Conservation (phyloP, 2,113 vertebrate genomes). For the Corydoras maculifer region DNA sequence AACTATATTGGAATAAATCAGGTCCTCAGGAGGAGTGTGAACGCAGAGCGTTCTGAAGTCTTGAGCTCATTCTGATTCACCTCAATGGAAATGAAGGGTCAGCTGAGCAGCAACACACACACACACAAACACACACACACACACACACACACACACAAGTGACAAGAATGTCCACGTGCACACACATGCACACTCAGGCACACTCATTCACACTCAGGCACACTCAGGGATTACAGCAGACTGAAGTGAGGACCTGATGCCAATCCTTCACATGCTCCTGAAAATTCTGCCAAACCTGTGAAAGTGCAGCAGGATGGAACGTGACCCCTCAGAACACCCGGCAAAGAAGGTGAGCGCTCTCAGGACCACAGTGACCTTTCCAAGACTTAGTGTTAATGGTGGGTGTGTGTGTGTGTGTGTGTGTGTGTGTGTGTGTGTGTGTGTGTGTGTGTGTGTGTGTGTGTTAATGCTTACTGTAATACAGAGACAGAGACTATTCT, state of each 20-base stretch:
- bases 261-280: constrained; percentile 9
- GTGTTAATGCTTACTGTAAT: not conserved
- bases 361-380: not conserved
- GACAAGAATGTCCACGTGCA: not conserved
- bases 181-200: not conserved
- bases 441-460: not conserved
- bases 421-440: not conserved
- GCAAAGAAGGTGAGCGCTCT: not conserved
- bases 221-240: constrained; percentile 4
- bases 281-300: constrained; percentile 2
- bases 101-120: not conserved
- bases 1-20: no score
- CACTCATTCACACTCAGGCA: not conserved
- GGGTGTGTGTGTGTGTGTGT: not conserved
- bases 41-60: no score
- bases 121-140: not conserved
- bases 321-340: not conserved
- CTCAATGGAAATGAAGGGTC: not conserved
- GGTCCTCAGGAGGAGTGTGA: no score
- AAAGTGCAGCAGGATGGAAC: not conserved
- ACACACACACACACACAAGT: not conserved
- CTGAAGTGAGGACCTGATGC: not conserved
- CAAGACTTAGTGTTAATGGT: not conserved
- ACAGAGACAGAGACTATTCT: no score
- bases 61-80: no score